Conservation (phyloP, 1,140 invertebrate species). For the Caenorhabditis briggsae region DNA sequence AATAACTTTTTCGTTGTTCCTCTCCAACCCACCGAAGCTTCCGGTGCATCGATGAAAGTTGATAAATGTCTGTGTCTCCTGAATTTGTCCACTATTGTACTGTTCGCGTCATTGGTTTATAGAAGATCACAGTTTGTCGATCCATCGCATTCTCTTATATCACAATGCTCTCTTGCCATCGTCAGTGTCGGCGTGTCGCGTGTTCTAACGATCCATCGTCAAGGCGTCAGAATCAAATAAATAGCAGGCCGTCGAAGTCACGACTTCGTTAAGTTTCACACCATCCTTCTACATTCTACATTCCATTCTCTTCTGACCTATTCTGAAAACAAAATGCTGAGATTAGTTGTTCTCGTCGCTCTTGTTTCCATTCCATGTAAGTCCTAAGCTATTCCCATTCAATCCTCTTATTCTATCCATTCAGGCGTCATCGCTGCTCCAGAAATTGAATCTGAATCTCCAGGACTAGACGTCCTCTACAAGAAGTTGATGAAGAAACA, state of each 20-base stretch:
- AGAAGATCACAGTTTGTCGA: slow-evolving; percentile 44
- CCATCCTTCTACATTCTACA: not conserved
- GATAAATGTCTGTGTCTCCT: slow-evolving; percentile 16
- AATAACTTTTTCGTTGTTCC: slow-evolving; percentile 18
- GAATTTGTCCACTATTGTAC: not conserved
- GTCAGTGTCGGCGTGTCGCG: slow-evolving; percentile 11
- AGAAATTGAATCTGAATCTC: not conserved
- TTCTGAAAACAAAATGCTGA: slow-evolving; percentile 31
- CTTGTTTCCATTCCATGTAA: slow-evolving; percentile 25
- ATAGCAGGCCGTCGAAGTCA: slow-evolving; percentile 46
- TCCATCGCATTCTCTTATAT: slow-evolving; percentile 1
- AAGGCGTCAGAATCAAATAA: slow-evolving; percentile 37
- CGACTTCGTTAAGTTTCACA: slow-evolving; percentile 47
- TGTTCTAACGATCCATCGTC: slow-evolving; percentile 8
- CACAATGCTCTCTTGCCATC: slow-evolving; percentile 46
- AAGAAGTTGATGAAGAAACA: slow-evolving; percentile 46
- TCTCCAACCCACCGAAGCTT: not conserved
- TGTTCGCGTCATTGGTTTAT: slow-evolving; percentile 48
- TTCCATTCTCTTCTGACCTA: not conserved
- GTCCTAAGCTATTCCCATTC: not conserved
- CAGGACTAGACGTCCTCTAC: slow-evolving; percentile 13
- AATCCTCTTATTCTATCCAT: not conserved
- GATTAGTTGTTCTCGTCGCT: not conserved
- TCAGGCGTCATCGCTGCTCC: slow-evolving; percentile 16
- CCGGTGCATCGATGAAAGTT: slow-evolving; percentile 52